A percentile compares a stretch with the other conserved stretches of the same genome.
phyloP scores from a whole-genome alignment of 2,113 vertebrate genomes.

The Eretmochelys imbricata region DNA sequence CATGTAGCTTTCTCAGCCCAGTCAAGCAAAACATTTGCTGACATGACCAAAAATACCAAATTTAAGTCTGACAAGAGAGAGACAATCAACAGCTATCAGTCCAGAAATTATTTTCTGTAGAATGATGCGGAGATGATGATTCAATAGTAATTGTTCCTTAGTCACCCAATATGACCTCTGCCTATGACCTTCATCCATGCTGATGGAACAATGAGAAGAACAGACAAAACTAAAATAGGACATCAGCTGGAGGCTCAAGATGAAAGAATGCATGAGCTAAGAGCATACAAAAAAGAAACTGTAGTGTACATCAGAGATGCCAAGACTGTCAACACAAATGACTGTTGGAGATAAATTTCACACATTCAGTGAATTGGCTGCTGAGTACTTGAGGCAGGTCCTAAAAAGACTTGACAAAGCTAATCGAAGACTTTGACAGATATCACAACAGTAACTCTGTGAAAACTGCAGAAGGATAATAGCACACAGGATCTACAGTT shows the following conservation, averaged over 20 bases:
- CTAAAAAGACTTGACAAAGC: neutral
- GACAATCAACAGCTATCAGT: no score
- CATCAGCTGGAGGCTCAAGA: neutral
- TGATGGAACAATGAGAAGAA: neutral
- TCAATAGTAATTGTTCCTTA: neutral
- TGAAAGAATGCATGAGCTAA: neutral
- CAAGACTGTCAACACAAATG: neutral
- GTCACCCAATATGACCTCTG: neutral
- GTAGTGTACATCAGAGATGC: neutral
- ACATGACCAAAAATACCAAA: no score
- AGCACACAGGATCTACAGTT: neutral
- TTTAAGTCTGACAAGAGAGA: no score
- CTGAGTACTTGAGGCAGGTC: neutral
- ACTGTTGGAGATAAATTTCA: neutral
- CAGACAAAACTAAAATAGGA: neutral
- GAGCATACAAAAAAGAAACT: neutral
- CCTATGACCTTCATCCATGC: neutral
- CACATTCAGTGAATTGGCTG: no score
- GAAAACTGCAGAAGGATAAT: neutral
- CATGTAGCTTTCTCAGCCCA: no score
- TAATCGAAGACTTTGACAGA: neutral
- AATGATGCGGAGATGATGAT: neutral
- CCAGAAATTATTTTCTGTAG: neutral
- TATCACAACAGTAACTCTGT: neutral
- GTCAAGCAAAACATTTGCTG: no score